Evolutionary conservation across 2,113 vertebrate species (phyloP).

Genomic region (Sebastes schlegelii): DNA sequence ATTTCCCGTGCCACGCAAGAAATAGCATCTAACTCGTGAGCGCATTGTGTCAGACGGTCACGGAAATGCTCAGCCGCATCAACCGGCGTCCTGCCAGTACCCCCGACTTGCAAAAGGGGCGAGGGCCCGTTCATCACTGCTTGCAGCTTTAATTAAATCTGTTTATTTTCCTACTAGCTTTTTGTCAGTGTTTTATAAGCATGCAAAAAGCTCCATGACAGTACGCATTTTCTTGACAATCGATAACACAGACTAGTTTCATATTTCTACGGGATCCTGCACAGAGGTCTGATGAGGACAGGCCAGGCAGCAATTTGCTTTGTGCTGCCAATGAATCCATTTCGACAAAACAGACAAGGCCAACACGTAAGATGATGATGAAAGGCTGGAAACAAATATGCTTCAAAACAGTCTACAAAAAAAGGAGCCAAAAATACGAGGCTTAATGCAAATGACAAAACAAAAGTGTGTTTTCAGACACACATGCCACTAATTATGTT

Average conservation of each 20-base stretch:
- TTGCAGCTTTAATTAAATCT: neutral
- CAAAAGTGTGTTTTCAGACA: conserved; percentile 5
- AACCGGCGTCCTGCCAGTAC: no score
- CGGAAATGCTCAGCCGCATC: no score
- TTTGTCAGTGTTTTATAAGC: neutral
- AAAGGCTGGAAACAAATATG: conserved; percentile 7
- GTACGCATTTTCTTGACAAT: neutral
- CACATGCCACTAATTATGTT: neutral
- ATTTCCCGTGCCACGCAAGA: no score
- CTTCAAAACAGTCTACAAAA: conserved; percentile 3
- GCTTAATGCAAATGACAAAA: conserved; percentile 7
- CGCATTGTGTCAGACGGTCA: no score
- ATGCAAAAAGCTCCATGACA: neutral
- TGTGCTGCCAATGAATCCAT: neutral
- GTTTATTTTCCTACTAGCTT: neutral
- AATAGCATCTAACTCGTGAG: no score
- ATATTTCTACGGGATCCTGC: neutral
- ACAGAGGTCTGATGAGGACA: neutral
- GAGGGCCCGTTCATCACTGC: no score
- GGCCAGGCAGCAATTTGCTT: neutral
- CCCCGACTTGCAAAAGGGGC: no score
- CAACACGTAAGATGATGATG: conserved; percentile 6
- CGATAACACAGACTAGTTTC: neutral
- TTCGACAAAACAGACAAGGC: neutral
- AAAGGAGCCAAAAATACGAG: neutral